Evolutionary conservation across 1,140 invertebrate species (phyloP), one percentile per base, ranked within the genome.

Genomic region (Neotoxoptera formosana): DNA sequence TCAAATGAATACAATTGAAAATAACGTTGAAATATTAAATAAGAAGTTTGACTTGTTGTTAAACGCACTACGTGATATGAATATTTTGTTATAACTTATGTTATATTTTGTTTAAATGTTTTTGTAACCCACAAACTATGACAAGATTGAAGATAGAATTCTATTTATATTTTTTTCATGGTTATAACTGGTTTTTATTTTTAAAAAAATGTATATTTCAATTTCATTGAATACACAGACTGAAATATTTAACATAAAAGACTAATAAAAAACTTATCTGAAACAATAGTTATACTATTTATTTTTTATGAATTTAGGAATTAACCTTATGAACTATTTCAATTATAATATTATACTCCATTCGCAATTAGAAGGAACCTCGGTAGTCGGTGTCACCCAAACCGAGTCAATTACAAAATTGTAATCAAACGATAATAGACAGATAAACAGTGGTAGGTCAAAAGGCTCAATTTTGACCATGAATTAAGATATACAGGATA

Each of bases 21-120:
- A 83, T 83, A 51, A 92, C 34, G 21, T 92, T 34, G 90, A 81
- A 51, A 51, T 7, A 36, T 48, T 92, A 36, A 51, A 92, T 36
- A 83, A 76, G 51, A 81, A 83, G 23, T 51, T 92, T 81, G 67
- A 81, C 7, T 30, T 25, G n/a, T 90, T 90, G 30, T 45, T 67
- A 45, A 90, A 2, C 20, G 36, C 36, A 20, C 7, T 90, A 8
- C 36, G 47, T 20, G 17, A 30, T 45, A 90, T 67, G 17, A 67
- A 90, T 20, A n/a, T 4, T 76, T n/a, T 67, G 3, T 45, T 60
- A 30, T 90, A 25, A n/a, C 14, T 45, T 60, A 56, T 88, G 7
- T 8, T 56, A 25, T 56, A 25, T 60, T n/a, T 76, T n/a, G 23
- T 56, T 56, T 25, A 8, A 25, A 56, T 56, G 8, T n/a, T 76